Conservation (phyloP, 2,797 vertebrate species). For the Smutsia temminckii region DNA sequence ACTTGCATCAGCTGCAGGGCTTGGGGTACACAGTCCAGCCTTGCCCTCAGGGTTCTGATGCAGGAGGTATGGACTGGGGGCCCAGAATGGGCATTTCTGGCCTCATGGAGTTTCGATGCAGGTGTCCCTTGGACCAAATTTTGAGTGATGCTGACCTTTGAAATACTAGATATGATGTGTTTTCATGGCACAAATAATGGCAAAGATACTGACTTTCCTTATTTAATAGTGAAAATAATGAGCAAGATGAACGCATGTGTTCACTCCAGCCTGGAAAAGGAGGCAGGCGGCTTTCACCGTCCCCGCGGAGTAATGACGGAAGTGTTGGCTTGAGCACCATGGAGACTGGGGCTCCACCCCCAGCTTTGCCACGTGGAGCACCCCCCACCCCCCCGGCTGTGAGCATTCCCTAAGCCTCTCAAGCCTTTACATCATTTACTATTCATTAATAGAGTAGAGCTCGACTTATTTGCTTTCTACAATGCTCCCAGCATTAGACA, state of each 20-base stretch:
- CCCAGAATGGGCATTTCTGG: neutral
- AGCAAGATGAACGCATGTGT: fast-evolving
- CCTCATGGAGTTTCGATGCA: neutral
- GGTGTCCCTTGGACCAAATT: neutral
- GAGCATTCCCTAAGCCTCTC: too few species aligned
- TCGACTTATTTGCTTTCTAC: neutral
- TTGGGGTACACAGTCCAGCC: neutral
- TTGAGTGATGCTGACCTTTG: neutral
- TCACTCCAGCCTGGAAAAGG: neutral
- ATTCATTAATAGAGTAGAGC: neutral
- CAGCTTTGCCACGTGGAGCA: neutral
- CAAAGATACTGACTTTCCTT: neutral
- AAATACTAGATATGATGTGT: neutral
- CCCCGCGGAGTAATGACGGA: neutral
- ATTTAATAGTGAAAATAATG: neutral
- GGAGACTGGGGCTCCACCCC: fast-evolving
- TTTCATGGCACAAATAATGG: neutral
- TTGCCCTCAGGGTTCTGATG: neutral
- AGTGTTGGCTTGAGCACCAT: fast-evolving
- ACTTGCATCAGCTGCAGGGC: neutral
- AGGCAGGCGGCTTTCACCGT: neutral
- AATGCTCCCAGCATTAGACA: neutral
- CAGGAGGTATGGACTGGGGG: neutral
- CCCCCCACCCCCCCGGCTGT: too few species aligned
- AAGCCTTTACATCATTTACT: neutral